A percentile compares a stretch with the other conserved stretches of the same genome.
Evolutionary conservation across 2,113 vertebrate species (phyloP).

Genomic region (Antennarius striatus): DNA sequence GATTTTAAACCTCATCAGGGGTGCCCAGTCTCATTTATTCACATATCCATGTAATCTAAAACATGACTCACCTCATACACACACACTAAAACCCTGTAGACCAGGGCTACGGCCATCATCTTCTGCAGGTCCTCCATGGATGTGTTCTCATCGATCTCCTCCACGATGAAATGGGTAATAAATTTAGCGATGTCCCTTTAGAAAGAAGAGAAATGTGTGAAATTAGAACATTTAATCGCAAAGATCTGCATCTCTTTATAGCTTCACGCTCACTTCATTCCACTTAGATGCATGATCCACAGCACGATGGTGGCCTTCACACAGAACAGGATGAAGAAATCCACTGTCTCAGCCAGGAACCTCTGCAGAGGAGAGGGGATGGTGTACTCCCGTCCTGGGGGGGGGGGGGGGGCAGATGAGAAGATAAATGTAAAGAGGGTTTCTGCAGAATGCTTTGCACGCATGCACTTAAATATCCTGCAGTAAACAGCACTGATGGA

Average conservation of each 20-base stretch:
- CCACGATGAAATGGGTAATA: conserved; percentile 98
- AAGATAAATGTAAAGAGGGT: too few relatives aligned
- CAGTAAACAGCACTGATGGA: too few relatives aligned
- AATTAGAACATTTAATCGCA: too few relatives aligned
- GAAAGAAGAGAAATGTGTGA: neutral
- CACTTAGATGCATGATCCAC: conserved; percentile 96
- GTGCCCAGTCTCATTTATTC: too few relatives aligned
- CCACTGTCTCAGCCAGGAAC: conserved; percentile 97
- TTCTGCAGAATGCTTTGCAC: too few relatives aligned
- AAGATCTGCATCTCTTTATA: too few relatives aligned
- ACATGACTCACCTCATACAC: conserved; percentile 90
- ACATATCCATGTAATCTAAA: neutral
- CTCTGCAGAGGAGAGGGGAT: conserved; percentile 95
- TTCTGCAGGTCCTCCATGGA: conserved; percentile 99
- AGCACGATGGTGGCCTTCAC: conserved; percentile 96
- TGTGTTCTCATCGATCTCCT: conserved; percentile 98
- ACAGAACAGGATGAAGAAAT: conserved; percentile 98
- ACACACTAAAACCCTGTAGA: conserved; percentile 96
- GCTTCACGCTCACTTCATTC: conserved; percentile 91
- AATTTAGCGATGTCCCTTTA: conserved; percentile 96
- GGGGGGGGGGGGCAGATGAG: neutral
- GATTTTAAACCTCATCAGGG: too few relatives aligned
- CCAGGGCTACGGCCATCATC: conserved; percentile 97
- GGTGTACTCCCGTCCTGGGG: conserved; percentile 88
- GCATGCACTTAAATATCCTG: too few relatives aligned